Evolutionary conservation across 2,113 vertebrate species (phyloP).

Genomic region (Elanoides forficatus): DNA sequence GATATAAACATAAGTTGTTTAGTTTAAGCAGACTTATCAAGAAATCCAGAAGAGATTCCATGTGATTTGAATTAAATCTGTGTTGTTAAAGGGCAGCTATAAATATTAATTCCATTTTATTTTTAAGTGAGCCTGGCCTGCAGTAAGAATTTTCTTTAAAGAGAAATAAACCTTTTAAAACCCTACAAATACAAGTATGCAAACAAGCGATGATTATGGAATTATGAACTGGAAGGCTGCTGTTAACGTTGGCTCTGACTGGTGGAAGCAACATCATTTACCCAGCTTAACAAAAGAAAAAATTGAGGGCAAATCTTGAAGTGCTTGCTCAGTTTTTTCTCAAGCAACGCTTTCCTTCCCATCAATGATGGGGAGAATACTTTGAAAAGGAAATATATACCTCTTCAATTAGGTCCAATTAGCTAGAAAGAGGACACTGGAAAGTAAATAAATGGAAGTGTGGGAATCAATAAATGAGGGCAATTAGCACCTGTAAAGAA

Average conservation of each 20-base stretch:
- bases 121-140: neutral
- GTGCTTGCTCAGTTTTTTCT: neutral
- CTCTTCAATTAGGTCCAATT: neutral
- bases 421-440: neutral
- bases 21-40: neutral
- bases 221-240: neutral
- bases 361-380: neutral
- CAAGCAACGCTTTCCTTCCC: neutral
- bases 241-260: neutral
- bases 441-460: neutral
- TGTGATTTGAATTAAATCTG: neutral
- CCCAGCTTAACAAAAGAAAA: neutral
- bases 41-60: neutral
- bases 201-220: neutral
- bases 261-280: neutral
- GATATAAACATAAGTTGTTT: conserved; percentile 4
- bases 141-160: neutral
- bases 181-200: neutral
- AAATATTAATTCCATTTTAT: conserved; percentile 38
- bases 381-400: neutral
- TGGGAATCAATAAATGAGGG: neutral
- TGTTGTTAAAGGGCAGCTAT: neutral
- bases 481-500: neutral
- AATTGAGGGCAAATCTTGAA: neutral
- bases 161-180: neutral